Conservation (phyloP, 2,113 vertebrate species). For the Phasianus colchicus region DNA sequence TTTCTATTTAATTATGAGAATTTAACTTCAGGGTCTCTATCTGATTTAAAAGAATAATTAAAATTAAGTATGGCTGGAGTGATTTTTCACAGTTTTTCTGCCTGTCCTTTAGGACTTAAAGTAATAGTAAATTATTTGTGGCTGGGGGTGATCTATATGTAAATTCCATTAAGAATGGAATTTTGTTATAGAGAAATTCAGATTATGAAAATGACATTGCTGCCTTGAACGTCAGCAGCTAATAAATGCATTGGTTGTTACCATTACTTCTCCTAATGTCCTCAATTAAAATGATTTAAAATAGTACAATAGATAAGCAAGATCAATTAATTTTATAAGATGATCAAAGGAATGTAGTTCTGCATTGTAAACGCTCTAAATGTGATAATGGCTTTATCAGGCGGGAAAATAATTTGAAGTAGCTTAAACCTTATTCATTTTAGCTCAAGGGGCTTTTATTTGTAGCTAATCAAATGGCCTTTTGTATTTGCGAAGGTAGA, state of each 20-base stretch:
- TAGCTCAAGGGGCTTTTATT: conserved; percentile 81
- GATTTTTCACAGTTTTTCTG: conserved; percentile 84
- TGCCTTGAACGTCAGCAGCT: conserved; percentile 76
- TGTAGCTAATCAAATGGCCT: conserved; percentile 76
- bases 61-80: conserved; percentile 91
- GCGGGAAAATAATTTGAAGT: conserved; percentile 78
- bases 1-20: conserved; percentile 88
- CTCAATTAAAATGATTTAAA: conserved; percentile 90
- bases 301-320: conserved; percentile 93
- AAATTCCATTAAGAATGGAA: conserved; percentile 90
- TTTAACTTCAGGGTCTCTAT: conserved; percentile 87
- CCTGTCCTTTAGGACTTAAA: conserved; percentile 87
- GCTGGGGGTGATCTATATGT: conserved; percentile 88
- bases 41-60: conserved; percentile 96
- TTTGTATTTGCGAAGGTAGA: conserved; percentile 77
- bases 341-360: conserved; percentile 86
- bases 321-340: conserved; percentile 87
- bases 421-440: conserved; percentile 77
- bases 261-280: conserved; percentile 91
- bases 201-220: conserved; percentile 85
- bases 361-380: conserved; percentile 80
- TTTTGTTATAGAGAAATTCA: conserved; percentile 83
- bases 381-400: conserved; percentile 83
- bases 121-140: conserved; percentile 91
- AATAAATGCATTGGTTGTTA: conserved; percentile 85